Base-by-base conservation (phyloP, 2,113 vertebrate species). In the Gasterosteus nipponicus region DNA sequence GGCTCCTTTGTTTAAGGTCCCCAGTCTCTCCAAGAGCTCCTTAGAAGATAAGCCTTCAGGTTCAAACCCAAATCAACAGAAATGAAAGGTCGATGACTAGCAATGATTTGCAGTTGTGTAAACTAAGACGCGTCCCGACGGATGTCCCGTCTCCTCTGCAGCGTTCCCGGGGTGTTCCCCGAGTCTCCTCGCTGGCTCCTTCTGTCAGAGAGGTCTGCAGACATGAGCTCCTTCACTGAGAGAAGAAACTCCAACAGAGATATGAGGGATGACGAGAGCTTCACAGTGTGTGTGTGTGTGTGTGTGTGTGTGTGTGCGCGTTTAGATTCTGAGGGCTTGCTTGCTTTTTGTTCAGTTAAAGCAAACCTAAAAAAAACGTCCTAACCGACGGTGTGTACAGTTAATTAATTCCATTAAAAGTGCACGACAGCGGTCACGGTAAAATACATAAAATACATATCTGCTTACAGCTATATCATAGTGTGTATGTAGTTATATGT, bases 181-280 rank as follows among this genome's bases (percentile, higher is more conserved):
- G 96, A 97, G 82, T 96, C 96, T 0, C 95, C 96, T 0, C 93
- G 96, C 15, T 97, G 96, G 96, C 94, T 96, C 39, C 93, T 97
- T 44, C 93, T 96, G 68, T 94, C 95, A 0, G 94, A 95, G 70
- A 93, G 94, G 66, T 93, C 94, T 2, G 86, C 91, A 3, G 95
- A 96, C 85, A 84, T 95, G 89, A 93, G 92, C 78, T 91, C 93
- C 12, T 94, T 97, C 85, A 92, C 90, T 22, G 95, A 96, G 77
- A 91, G 95, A 35, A 93, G 95, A 75, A 91, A 92, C 87, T 93
- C 94, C 77, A 92, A 87, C 67, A 93, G 94, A 81, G 92, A 94
- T 0, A 0, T 65, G 81, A 93, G 95, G 89, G 94, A 95, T 1
- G 94, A 96, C 26, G 94, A 95, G 44, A 93, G 94, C 78, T 93